Base-by-base conservation (phyloP, 2,888 invertebrate genomes). In the Heliconius ethilla region DNA sequence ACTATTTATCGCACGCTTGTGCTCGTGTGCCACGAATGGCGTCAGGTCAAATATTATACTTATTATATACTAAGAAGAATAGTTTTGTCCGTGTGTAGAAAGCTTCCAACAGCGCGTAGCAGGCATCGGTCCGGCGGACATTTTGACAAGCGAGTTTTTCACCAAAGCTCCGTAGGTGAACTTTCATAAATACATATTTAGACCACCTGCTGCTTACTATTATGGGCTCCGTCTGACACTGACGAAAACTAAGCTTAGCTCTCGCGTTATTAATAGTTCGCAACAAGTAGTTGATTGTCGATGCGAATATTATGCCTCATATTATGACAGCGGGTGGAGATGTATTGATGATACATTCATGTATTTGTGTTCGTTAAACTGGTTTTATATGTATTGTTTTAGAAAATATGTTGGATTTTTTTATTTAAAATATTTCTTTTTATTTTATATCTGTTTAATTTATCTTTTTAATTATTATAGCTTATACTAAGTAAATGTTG, bases 91-190 rank as follows among this genome's bases (percentile, higher is more conserved):
- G 6, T 5, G 11, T 86, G 88, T 90, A 72, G 13, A 51, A 45
- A 59, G 18, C 75, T 77, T 78, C 82, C 83, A 77, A 80, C 81
- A 78, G 81, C 82, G 83, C 82, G 84, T 85, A 85, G 83, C 86
- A 84, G 70, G 82, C 85, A 84, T 85, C 85, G 85, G 86, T 87
- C 87, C 85, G 81, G 85, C 83, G 85, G 90, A 90, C 90, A 89
- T 88, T 87, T 90, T 89, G 91, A 91, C 90, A 89, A 87, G 87
- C 86, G 83, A 85, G 87, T 89, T 90, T 90, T 90, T 90, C 88
- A 89, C 86, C 81, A 82, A 82, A 82, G 75, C 75, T 51, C 70
- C 55, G 79, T 78, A 78, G 80, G 77, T 80, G 80, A 80, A 79
- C 80, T 81, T 78, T 82, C 79, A 82, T 82, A 81, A 79, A 81